Evolutionary conservation across 2,113 vertebrate species (phyloP).

Genomic region (Pelecanus crispus): DNA sequence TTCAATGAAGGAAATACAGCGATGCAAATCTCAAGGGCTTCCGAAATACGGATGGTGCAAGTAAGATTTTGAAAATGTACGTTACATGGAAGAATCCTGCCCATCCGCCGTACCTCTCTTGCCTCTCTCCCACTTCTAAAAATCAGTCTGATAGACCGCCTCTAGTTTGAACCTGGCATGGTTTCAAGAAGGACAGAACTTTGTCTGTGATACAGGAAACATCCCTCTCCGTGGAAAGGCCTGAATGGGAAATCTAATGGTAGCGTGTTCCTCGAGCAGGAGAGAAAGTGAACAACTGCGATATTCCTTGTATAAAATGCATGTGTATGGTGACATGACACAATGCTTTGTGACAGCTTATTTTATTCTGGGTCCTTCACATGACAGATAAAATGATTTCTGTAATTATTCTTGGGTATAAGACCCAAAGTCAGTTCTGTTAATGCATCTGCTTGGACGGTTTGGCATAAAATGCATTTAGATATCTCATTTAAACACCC

Average conservation of each 20-base stretch:
- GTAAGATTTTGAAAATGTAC: background rate
- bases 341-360: constrained; percentile 27
- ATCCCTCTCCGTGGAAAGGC: background rate
- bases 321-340: background rate
- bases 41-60: background rate
- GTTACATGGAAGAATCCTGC: background rate
- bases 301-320: background rate
- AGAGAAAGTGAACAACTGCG: background rate
- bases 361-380: constrained; percentile 43
- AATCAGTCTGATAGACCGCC: background rate
- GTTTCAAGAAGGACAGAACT: background rate
- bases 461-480: constrained; percentile 35
- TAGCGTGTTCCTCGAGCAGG: background rate
- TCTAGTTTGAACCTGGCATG: background rate
- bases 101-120: background rate
- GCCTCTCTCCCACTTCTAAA: background rate
- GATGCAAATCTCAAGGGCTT: background rate
- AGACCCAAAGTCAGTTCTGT: constrained; percentile 1
- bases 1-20: background rate
- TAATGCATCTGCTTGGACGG: background rate
- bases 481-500: constrained; percentile 18
- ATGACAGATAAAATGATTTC: constrained; percentile 51
- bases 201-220: background rate
- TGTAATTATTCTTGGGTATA: constrained; percentile 50
- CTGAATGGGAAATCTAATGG: background rate